Evolutionary conservation across 2,797 vertebrate genomes (phyloP), one percentile per base, ranked within the genome.

Genomic region (Leptodactylus fallax): DNA sequence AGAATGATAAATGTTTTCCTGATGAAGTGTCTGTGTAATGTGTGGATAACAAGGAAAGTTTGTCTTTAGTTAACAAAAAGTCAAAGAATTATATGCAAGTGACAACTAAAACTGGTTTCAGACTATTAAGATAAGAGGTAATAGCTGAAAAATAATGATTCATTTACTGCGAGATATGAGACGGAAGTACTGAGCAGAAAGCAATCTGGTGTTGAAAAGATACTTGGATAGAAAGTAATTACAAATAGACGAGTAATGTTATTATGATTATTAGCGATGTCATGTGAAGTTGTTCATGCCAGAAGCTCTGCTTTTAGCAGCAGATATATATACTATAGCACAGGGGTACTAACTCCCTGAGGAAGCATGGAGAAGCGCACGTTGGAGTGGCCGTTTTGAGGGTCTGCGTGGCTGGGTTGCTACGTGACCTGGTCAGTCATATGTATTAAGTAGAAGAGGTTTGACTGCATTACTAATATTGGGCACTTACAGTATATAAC

Each of bases 101-200:
- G 53, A 60, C 82, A 74, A 55, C n/a, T 67, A 53, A 25, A 79
- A 19, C 5, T 45, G 11, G 49, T 23, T n/a, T 25, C 61, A 71
- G 85, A 67, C 58, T 25, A 17, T 74, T 49, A 53, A 63, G 55
- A 82, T 82, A 87, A 63, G 78, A 72, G 27, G 65, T 81, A 45
- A 47, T 55, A 72, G 55, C 27, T 87, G 55, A 81, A 58, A 81
- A 36, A 78, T 65, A 67, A 63, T 47, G 55, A 81, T 74, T 60
- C 16, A 87, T 72, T 53, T 81, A 23, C 55, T 81, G 65, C 27
- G 45, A 81, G 13, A 27, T n/a, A 80, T 56, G 2, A 74, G 74
- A 78, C 17, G 45, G 9, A 85, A 65, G n/a, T 3, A 12, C 7
- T 49, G 19, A 71, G 63, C 81, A 71, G 53, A 83, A 23, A 77